phyloP scores from a whole-genome alignment of 2,113 vertebrate genomes.

The Mobula birostris region DNA sequence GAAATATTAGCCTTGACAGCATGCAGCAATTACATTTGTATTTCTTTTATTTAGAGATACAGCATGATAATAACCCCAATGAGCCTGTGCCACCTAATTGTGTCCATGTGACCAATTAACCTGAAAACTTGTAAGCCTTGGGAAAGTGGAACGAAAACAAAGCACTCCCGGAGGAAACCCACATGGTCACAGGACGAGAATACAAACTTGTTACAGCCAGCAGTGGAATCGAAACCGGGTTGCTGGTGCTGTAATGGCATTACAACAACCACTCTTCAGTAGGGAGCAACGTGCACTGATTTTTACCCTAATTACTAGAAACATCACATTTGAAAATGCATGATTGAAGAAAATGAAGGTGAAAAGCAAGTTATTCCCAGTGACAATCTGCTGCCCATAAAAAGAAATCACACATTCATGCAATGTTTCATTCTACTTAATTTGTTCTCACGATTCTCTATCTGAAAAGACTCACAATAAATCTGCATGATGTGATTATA shows the following conservation, averaged over 20 bases:
- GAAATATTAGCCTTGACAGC: not conserved
- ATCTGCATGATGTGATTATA: not conserved
- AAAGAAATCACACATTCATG: not conserved
- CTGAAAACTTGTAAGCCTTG: no score
- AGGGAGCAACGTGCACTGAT: not conserved
- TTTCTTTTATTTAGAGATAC: no score
- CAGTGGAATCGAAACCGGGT: no score
- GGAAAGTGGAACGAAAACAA: no score
- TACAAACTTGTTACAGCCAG: no score
- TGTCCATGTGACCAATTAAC: no score
- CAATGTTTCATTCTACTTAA: constrained; percentile 19
- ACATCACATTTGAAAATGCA: not conserved
- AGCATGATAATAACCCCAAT: no score
- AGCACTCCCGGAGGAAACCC: no score
- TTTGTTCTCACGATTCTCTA: not conserved
- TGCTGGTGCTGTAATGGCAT: no score
- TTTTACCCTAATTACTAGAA: not conserved
- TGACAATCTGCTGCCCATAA: not conserved
- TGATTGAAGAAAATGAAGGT: constrained; percentile 25
- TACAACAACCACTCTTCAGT: no score
- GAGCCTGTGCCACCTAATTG: no score
- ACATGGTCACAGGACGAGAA: no score
- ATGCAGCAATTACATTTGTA: not conserved
- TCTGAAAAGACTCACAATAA: not conserved
- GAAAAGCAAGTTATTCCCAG: not conserved